Evolutionary conservation across 2,888 invertebrate species (phyloP), one percentile per base, ranked within the genome.

Genomic region (Eupithecia insigniata): DNA sequence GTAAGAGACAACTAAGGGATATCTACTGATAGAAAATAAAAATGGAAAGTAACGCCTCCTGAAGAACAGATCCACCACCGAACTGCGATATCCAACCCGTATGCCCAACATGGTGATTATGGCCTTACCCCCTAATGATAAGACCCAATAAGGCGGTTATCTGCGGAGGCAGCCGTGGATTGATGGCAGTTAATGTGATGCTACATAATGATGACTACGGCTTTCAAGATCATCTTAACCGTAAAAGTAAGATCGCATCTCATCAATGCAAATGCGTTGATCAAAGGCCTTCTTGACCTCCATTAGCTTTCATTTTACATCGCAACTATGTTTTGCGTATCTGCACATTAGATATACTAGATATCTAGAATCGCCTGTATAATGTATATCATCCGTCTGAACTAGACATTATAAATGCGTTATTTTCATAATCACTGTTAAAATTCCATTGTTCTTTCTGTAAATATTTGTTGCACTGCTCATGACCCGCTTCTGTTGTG

Each of bases 381-480:
- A 67, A 32, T 67, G 55, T 55, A 26, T 55, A 55, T 55, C 55
- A 55, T 22, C 55, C 26, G 55, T 60, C 39, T 67, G 30, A 34
- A 26, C 46, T 39, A 30, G 18, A 60, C 30, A 65, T 65, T 62
- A 32, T 60, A 73, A 28, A 68, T 55, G 66, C 60, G 66, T 71
- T 60, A 71, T 77, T 74, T 75, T 77, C 71, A 74, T 77, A 74
- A 76, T 69, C 66, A 58, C 60, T 30, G 60, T 72, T 78, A 74
- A 76, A 75, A 79, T 80, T 84, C 81, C 81, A 85, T 82, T 85
- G 85, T 85, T 84, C 81, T 80, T 67, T 80, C 28, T 62, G 76
- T 76, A 83, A 85, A 85, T 85, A 82, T 85, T 85, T 82, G 80
- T 78, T 78, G 68, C 70, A 72, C 51, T 79, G 85, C 76, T 84